A percentile compares a stretch with the other conserved stretches of the same genome.
phyloP scores from a whole-genome alignment of 2,797 vertebrate species.

The Hemitrygon akajei region DNA sequence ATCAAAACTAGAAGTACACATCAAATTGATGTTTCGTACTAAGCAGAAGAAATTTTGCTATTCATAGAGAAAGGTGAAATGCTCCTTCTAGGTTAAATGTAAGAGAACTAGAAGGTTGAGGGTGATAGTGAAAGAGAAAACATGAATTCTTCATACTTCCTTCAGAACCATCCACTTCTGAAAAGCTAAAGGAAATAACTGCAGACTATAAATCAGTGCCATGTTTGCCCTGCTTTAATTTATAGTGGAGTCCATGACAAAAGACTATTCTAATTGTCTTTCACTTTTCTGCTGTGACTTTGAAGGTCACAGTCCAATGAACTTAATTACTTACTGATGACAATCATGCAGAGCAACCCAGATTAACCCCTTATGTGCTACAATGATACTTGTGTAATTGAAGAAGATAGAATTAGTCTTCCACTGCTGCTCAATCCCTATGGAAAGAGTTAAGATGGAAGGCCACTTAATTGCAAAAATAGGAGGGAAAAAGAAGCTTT shows the following conservation, averaged over 20 bases:
- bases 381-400: not conserved
- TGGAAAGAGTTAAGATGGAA: slow-evolving; percentile 23
- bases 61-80: slow-evolving; percentile 25
- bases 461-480: not conserved
- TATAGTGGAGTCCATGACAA: slow-evolving; percentile 24
- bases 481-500: slow-evolving; percentile 1
- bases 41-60: slow-evolving; percentile 14
- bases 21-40: slow-evolving; percentile 23
- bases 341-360: not conserved
- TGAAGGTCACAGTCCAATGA: slow-evolving; percentile 36
- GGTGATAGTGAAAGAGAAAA: not conserved
- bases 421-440: not conserved
- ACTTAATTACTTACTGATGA: slow-evolving; percentile 38
- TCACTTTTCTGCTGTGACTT: slow-evolving; percentile 37
- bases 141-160: slow-evolving; percentile 35
- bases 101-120: not conserved
- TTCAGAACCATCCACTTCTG: slow-evolving; percentile 23
- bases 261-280: slow-evolving; percentile 35
- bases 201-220: slow-evolving; percentile 36
- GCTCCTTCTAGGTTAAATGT: not conserved
- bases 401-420: not conserved
- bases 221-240: slow-evolving; percentile 34
- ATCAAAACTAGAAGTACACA: slow-evolving; percentile 11
- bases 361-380: slow-evolving; percentile 23
- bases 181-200: slow-evolving; percentile 34